Base-by-base conservation (phyloP, 2,113 vertebrate species). In the Argyrosomus japonicus region DNA sequence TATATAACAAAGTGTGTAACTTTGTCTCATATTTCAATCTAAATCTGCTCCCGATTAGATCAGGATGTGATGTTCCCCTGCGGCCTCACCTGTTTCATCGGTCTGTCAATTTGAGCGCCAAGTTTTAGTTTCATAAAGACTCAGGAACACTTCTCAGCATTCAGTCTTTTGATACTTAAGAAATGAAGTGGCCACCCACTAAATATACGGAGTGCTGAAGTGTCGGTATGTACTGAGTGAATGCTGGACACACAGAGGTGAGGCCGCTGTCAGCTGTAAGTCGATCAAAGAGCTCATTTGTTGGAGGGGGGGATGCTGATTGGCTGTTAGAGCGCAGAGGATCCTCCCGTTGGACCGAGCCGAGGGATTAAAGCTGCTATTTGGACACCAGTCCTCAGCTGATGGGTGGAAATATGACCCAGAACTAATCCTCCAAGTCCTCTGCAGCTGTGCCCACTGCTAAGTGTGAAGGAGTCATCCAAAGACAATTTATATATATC, bases 371-470 rank as follows among this genome's bases (percentile, higher is more conserved):
- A 93, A 75, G 60, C 72, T 76, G 83, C 91, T 95, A 95, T 96
- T 95, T 96, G 93, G 89, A 96, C 93, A 88, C 81, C 48, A 91
- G 85, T 92, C 85, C 94, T 90, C 92, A 95, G 90, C 93, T 94
- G 93, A 92, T 93, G 91, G 89, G 91, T 87, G 87, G 95, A 92
- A 93, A 87, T 93, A 87, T 82, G 95, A 95, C 91, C 92, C 92
- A 90, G 47, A 75, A 84, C 89, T 95, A 95, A 95, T 95, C 94
- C 93, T 79, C 77, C 9, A 75, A 79, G 87, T 88, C 95, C 94
- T 95, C 93, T 95, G 94, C 97, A 97, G 96, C 96, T 97, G 96
- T 95, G 92, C 88, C 81, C 69, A 86, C 84, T 10, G 56, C 77
- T 53, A 85, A 89, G 84, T 89, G 88, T 86, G 86, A 93, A 90